A percentile compares a stretch with the other conserved stretches of the same genome.
phyloP scores from a whole-genome alignment of 2,113 vertebrate species.

The Corythoichthys intestinalis region DNA sequence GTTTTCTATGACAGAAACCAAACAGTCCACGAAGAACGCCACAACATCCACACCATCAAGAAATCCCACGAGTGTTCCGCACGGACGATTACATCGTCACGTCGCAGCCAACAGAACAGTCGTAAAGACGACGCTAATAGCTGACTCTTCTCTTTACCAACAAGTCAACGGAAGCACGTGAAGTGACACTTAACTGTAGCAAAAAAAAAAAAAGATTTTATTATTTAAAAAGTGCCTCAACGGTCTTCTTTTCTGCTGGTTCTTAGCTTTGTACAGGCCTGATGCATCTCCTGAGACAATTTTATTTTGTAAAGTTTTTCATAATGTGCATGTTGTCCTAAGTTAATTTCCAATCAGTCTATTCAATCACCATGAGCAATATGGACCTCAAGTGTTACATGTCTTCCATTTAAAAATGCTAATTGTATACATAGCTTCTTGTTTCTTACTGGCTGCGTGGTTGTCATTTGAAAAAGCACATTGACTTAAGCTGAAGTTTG shows the following conservation, averaged over 20 bases:
- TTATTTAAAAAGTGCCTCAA: conserved; percentile 61
- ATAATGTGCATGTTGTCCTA: conserved; percentile 46
- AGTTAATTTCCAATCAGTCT: conserved; percentile 28
- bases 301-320: conserved; percentile 35
- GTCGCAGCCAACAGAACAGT: conserved; percentile 62
- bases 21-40: conserved; percentile 71
- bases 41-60: conserved; percentile 66
- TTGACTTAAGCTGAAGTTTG: conserved; percentile 14
- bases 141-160: conserved; percentile 37
- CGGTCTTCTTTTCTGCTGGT: conserved; percentile 26
- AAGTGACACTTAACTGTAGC: conserved; percentile 60
- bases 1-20: conserved; percentile 68
- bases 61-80: conserved; percentile 83
- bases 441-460: conserved; percentile 13
- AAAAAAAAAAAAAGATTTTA: conserved; percentile 6
- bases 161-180: conserved; percentile 30
- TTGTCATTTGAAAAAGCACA: conserved; percentile 39
- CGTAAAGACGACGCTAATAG: conserved; percentile 44
- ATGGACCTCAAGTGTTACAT: conserved; percentile 35
- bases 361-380: conserved; percentile 35
- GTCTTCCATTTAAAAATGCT: conserved; percentile 58
- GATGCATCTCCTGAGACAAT: conserved; percentile 30
- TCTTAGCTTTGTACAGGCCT: conserved; percentile 26
- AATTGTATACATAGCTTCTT: conserved; percentile 22
- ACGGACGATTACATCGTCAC: conserved; percentile 87